Evolutionary conservation across 2,113 vertebrate genomes (phyloP).

Genomic region (Chaenogobius annularis): DNA sequence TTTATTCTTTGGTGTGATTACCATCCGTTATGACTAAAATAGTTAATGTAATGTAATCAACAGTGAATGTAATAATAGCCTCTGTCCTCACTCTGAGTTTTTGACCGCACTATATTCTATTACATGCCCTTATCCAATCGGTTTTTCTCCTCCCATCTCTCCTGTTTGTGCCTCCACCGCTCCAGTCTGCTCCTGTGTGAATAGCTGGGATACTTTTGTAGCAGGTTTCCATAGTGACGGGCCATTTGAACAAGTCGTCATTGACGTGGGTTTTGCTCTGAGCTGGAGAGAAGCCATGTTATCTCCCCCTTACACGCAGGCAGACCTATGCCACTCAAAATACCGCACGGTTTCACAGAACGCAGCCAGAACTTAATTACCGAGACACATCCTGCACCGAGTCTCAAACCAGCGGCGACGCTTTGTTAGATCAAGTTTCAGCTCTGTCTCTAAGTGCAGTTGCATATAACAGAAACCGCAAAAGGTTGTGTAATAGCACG

Average conservation of each 20-base stretch:
- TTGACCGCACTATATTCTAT: neutral
- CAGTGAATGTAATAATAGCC: neutral
- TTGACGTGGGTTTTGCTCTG: slow-evolving; percentile 57
- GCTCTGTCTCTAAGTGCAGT: slow-evolving; percentile 1
- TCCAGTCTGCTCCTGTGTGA: slow-evolving; percentile 40
- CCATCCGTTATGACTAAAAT: neutral
- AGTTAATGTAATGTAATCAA: too few relatives aligned
- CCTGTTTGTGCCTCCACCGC: neutral
- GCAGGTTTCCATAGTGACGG: slow-evolving; percentile 72
- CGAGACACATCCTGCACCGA: slow-evolving; percentile 1
- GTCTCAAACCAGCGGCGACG: neutral
- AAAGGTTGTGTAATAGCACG: slow-evolving; percentile 12
- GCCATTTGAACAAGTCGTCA: slow-evolving; percentile 72
- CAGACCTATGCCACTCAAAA: slow-evolving; percentile 39
- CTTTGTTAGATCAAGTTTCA: neutral
- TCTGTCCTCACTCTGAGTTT: neutral
- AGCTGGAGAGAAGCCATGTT: slow-evolving; percentile 57
- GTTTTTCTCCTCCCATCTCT: slow-evolving; percentile 24
- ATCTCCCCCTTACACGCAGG: slow-evolving; percentile 48
- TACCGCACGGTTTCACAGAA: slow-evolving; percentile 29
- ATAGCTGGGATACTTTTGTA: slow-evolving; percentile 76
- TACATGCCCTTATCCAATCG: slow-evolving; percentile 23
- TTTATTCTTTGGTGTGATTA: neutral
- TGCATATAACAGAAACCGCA: neutral
- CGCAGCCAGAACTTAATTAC: slow-evolving; percentile 28